Base-by-base conservation (phyloP, 2,797 vertebrate genomes). In the Oceanodroma leucorhoa region DNA sequence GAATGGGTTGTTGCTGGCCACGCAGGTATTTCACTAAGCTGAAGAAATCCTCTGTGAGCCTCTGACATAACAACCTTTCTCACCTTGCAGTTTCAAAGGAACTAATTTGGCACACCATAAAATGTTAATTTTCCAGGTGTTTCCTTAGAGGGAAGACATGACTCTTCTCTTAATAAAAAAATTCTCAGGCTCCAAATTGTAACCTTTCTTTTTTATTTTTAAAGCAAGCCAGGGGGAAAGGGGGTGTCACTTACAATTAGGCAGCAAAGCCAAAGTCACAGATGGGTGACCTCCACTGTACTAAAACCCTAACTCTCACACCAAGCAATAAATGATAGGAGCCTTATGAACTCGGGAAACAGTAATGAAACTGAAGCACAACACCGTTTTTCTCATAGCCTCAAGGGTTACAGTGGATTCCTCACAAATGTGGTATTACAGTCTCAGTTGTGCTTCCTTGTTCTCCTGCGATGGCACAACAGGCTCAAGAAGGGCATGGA, bases 41-140 rank as follows among this genome's bases (percentile, higher is more conserved):
- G 83, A 95, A 97, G 82, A 96, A 97, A 96, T 76, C 73, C 75
- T 96, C 86, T 50, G 21, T 11, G 46, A 79, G 57, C 48, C 71
- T 94, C 77, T 87, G 81, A 88, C 77, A 89, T 66, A 77, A 95
- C 89, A 77, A 69, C 67, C 76, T 95, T 92, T 94, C 77, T 95
- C 91, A 93, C 80, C 84, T 89, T 89, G 88, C 57, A 80, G 40
- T 95, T 96, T 94, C 87, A 95, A 95, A 96, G 89, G 94, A 95
- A 32, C 21, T 93, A 73, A 92, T 96, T 93, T 95, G 87, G 72
- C 87, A 94, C 50, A 71, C 66, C 46, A 83, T 92, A 94, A 95
- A 95, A 88, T 79, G 84, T 93, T 96, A 86, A 90, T 87, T 96
- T 94, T 89, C 90, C 93, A 96, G 91, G 95, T 93, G 90, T 90